A percentile compares a stretch with the other conserved stretches of the same genome.
Evolutionary conservation across 2,113 vertebrate species (phyloP).

Genomic region (Amia ocellicauda): DNA sequence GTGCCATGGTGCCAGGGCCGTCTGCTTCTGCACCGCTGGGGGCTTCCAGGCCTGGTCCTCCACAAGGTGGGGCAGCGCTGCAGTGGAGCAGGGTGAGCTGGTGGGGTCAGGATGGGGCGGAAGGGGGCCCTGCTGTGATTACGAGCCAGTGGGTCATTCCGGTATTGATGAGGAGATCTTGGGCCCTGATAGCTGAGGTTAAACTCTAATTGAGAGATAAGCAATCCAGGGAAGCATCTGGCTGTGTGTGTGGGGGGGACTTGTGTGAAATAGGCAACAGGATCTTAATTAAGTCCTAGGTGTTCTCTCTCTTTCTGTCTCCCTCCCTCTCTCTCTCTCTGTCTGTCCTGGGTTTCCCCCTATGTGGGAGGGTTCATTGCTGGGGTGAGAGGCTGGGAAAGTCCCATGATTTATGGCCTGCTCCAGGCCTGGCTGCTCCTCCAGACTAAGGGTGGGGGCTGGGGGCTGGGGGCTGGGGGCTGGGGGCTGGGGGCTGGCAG

Average conservation of each 20-base stretch:
- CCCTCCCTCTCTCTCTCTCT: constrained; percentile 33
- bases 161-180: neutral
- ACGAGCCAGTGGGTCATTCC: neutral
- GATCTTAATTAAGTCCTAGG: constrained; percentile 43
- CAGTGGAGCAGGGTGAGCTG: no score
- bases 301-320: constrained; percentile 31
- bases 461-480: no score
- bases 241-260: neutral
- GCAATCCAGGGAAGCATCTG: neutral
- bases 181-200: neutral
- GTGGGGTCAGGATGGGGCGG: no score
- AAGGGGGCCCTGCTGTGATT: neutral
- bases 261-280: neutral
- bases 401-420: constrained; percentile 63
- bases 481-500: constrained; percentile 48
- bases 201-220: constrained; percentile 1
- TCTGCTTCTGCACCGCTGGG: no score
- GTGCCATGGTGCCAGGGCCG: no score
- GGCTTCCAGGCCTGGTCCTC: no score
- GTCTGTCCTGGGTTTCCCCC: constrained; percentile 48
- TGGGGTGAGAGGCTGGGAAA: constrained; percentile 57
- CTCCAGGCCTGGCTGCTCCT: constrained; percentile 60
- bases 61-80: no score
- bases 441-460: constrained; percentile 24
- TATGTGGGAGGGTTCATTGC: constrained; percentile 48